phyloP scores from a whole-genome alignment of 2,797 vertebrate genomes.

The Microctenopoma steveboyesi region DNA sequence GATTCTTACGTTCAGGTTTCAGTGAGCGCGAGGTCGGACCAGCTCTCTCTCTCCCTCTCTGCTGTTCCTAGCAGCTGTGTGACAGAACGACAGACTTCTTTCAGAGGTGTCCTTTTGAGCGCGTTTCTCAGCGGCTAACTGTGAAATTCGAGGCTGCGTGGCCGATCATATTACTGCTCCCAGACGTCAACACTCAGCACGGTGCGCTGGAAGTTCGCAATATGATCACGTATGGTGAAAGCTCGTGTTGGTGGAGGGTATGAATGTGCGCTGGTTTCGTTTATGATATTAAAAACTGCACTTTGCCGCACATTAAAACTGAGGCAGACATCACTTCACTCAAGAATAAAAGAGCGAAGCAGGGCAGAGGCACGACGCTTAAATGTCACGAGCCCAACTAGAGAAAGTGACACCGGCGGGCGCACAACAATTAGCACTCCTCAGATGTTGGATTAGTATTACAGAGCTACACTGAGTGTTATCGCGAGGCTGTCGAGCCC shows the following conservation, averaged over 20 bases:
- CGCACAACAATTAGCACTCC: slow-evolving; percentile 29
- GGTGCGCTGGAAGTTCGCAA: not conserved
- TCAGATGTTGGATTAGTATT: slow-evolving; percentile 49
- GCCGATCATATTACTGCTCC: not conserved
- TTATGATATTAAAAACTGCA: not conserved
- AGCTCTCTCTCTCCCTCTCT: too few relatives aligned
- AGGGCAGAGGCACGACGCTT: not conserved
- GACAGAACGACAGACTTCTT: not conserved
- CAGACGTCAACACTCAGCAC: not conserved
- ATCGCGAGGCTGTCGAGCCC: slow-evolving; percentile 14
- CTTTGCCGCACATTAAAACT: too few relatives aligned
- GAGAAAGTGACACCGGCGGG: slow-evolving; percentile 32
- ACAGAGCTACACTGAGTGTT: slow-evolving; percentile 18
- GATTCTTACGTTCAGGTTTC: too few relatives aligned
- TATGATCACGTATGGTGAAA: not conserved
- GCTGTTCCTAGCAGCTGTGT: not conserved
- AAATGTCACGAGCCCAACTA: slow-evolving; percentile 27
- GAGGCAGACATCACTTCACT: not conserved
- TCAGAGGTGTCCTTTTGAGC: not conserved
- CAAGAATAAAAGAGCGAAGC: slow-evolving; percentile 8
- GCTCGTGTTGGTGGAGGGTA: not conserved
- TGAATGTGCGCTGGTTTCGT: not conserved
- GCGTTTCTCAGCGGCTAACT: slow-evolving; percentile 9
- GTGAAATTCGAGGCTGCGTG: not conserved
- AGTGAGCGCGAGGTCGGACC: too few relatives aligned